Base-by-base conservation (phyloP, 1,140 invertebrate genomes). In the Lepidurus apus region DNA sequence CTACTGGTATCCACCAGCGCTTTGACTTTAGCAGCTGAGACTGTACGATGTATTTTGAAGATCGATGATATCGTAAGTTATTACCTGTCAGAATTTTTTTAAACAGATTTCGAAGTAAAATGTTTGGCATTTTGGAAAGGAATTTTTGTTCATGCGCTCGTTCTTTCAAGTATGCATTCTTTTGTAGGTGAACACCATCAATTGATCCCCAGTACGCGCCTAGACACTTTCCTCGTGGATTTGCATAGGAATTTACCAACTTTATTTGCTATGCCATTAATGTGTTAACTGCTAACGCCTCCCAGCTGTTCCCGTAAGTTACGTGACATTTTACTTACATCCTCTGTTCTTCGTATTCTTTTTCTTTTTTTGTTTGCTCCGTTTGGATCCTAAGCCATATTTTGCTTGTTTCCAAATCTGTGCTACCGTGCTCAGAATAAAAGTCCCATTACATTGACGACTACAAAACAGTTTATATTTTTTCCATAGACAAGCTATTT, bases 41-140 rank as follows among this genome's bases (percentile, higher is more conserved):
- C 96, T 77, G 96, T 99, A 77, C 90, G 97, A 78, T 95, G 95
- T 81, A 98, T 99, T 87, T 88, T 99, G 79, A 99, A 99, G 87
- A 99, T 99, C 83, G 98, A 99, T 87, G 98, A 99, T 87, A 98
- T 99, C 86, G 89, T 92, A 81, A 85, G 82, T 81, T 79, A 78
- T 74, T 74, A 17, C 11, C 24, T 53, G 24, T 77, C 76, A 75
- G 13, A 13, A 11, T 74, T 4, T 10, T 74, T 74, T 11, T 0
- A 26, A 74, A 11, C 2, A 11, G 1, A 11, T 74, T 34, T 74
- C 13, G 6, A 34, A 13, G 9, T 34, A 11, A 34, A 74, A n/a
- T 21, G 34, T 21, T n/a, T 10, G 26, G 13, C 42, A 21, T 3
- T 21, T 34, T 6, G 74, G 10, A 11, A 42, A 34, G 9, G 9